Base-by-base conservation (phyloP, 2,797 vertebrate genomes). In the Anas acuta region DNA sequence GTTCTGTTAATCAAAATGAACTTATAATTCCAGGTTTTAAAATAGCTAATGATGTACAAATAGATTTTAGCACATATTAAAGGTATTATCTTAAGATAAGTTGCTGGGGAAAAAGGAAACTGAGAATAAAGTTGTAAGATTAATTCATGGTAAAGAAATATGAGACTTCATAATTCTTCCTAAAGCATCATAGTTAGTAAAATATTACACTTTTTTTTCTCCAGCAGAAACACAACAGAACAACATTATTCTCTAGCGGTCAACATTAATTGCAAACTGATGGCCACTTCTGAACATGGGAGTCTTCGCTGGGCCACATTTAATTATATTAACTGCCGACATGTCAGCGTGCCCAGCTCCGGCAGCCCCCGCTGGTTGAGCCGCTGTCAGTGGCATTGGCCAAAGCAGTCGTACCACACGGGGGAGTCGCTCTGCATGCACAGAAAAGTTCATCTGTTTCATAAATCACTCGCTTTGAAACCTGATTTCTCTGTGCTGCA, bases 401-500 rank as follows among this genome's bases (percentile, higher is more conserved):
- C 82, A 26, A 9, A 56, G 95, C 87, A 45, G 23, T 81, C 18
- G 28, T 51, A 92, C 98, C 98, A 97, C 97, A 96, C 97, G 97
- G 96, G 97, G 97, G 97, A 97, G 98, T 97, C 65, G 77, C 96
- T 96, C 91, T 64, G 97, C 96, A 90, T 41, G 87, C 91, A 66
- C 57, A 7, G 96, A 37, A 73, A 21, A 73, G 61, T 45, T 85
- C 66, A 19, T 94, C 69, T 41, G 20, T 65, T 95, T 90, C 89
- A 56, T 95, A 90, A 95, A 97, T 95, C 94, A 84, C 81, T 91
- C 32, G 39, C 80, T 86, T 37, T 82, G 78, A 57, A 95, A 94
- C 90, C 87, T 22, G 88, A 37, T 96, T 96, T 85, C 85, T 93
- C 73, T 33, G 71, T 66, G 62, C 57, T 35, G 58, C 84, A 82